These are phyloP conservation scores for Venturia canescens DNA, from an alignment of 1,140 invertebrate species.

Conservation along the genomic window DNA sequence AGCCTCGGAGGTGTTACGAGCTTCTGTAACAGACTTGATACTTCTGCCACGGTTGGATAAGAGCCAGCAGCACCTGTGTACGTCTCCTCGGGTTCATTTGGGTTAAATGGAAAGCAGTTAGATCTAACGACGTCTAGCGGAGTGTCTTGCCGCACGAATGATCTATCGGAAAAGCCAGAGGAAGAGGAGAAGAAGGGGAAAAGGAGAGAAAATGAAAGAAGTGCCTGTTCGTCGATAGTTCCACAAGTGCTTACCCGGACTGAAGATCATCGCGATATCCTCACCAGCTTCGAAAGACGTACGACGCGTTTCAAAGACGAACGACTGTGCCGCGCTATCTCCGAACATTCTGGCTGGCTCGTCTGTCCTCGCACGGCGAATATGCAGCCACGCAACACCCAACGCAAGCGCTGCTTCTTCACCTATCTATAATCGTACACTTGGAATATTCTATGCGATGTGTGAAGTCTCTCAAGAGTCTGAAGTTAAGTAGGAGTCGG, in stretches of 20 bases:
- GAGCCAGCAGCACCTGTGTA: no score
- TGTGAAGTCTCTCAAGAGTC: neutral
- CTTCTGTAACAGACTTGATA: no score
- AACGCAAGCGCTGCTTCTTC: neutral
- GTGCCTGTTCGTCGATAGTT: slow-evolving; percentile 32
- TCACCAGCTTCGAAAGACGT: slow-evolving; percentile 29
- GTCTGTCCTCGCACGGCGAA: slow-evolving; percentile 2
- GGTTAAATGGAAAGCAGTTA: no score
- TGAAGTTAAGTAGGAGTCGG: neutral
- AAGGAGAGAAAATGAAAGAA: slow-evolving; percentile 13
- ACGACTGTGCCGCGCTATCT: slow-evolving; percentile 29
- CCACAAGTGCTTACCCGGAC: neutral
- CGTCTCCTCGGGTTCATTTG: no score
- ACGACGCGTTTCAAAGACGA: slow-evolving; percentile 44
- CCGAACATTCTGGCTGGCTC: slow-evolving; percentile 25
- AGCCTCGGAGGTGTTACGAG: no score
- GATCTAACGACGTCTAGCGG: no score
- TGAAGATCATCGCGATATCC: slow-evolving; percentile 43
- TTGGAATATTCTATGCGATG: neutral
- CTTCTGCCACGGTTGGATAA: no score
- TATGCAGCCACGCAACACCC: neutral
- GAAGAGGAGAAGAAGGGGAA: neutral
- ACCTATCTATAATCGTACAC: neutral
- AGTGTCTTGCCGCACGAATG: no score
- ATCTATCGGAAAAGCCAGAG: neutral